Evolutionary conservation across 2,113 vertebrate genomes (phyloP), one percentile per base, ranked within the genome.

Genomic region (Tapirus terrestris): DNA sequence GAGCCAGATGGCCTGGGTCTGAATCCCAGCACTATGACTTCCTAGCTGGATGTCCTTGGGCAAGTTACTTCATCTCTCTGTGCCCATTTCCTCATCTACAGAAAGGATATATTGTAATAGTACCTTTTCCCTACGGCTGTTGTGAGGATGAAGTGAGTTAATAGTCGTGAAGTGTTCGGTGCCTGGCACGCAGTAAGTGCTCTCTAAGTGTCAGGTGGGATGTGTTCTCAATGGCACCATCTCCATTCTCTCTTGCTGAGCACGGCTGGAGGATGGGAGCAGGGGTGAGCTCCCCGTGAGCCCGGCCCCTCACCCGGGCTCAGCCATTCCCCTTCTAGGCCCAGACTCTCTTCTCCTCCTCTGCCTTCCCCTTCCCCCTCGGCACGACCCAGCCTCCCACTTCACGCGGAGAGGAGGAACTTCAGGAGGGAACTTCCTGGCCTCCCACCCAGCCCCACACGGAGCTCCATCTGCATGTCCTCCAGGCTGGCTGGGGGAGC

Each of bases 381-480:
- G 1, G 96, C 97, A 97, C 96, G 94, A 97, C 95, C 97, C 97
- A 97, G 96, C 97, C 96, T 98, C 98, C 98, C 97, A 98, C 97
- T 96, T 97, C 92, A 31, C 97, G 56, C 17, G 2, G 79, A 84
- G 96, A 91, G 96, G 80, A 97, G 96, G 91, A 95, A 94, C 96
- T 81, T 82, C 89, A 96, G 96, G 93, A 94, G 92, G 96, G 89
- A 97, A 87, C 97, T 97, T 98, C 97, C 98, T 98, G 97, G 98
- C 97, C 97, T 98, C 98, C 98, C 97, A 97, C 97, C 97, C 95
- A 93, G 86, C 85, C 95, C 51, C 95, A 68, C 79, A 58, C 63
- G 18, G 77, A 89, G 89, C 92, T 89, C 98, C 98, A 98, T 98
- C 97, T 98, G 97, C 80, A 58, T 53, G 1, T 86, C 93, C 73